Evolutionary conservation across 1,140 invertebrate species (phyloP).

Genomic region (Leptinotarsa lineolata): DNA sequence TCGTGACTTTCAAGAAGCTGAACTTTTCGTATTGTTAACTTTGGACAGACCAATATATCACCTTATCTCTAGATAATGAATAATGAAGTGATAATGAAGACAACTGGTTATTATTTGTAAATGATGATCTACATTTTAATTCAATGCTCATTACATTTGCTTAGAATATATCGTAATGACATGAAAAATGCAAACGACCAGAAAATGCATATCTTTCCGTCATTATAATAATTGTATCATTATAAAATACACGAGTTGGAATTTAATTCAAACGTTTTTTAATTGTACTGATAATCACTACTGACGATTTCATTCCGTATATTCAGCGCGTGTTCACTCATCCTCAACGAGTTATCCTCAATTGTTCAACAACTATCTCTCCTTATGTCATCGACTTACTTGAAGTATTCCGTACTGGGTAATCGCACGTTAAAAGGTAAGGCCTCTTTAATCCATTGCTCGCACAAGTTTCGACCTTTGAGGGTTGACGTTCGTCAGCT

Average conservation of each 20-base stretch:
- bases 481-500: too few species aligned
- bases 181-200: background rate
- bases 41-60: background rate
- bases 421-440: too few species aligned
- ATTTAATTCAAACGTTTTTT: background rate
- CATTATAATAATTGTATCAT: conserved; percentile 2
- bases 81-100: background rate
- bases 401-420: too few species aligned
- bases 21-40: too few species aligned
- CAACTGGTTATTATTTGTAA: background rate
- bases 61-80: background rate
- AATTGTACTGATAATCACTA: background rate
- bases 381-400: too few species aligned
- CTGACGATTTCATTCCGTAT: background rate
- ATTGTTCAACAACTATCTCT: too few species aligned
- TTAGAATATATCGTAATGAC: background rate
- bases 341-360: too few species aligned
- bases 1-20: too few species aligned
- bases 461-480: too few species aligned
- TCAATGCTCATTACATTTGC: background rate
- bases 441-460: too few species aligned
- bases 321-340: background rate
- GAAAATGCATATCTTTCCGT: background rate
- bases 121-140: background rate
- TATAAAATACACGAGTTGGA: background rate